Conservation (phyloP, 1,140 invertebrate genomes). For the Akabosia matsudoensis region DNA sequence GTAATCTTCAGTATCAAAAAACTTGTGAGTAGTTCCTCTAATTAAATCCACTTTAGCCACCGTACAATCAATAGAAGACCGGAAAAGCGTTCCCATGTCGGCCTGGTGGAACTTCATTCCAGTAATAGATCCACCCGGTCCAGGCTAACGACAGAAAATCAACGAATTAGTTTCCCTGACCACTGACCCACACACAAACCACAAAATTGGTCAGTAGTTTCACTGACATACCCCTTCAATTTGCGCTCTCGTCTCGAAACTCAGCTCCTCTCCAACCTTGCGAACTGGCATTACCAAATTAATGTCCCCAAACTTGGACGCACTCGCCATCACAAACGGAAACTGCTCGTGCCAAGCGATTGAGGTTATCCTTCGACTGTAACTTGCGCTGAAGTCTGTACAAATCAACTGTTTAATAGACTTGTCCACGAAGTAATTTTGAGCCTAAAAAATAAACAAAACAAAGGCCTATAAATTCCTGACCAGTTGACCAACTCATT, state of each 20-base stretch:
- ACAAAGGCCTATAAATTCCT: not conserved
- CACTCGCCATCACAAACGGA: constrained; percentile 29
- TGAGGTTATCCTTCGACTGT: constrained; percentile 25
- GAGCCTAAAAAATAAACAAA: not conserved
- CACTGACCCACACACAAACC: too few species aligned
- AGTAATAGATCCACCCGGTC: constrained; percentile 28
- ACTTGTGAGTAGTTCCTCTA: not conserved
- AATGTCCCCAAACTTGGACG: constrained; percentile 35
- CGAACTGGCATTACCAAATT: not conserved
- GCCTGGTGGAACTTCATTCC: constrained; percentile 35
- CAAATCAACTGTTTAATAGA: not conserved
- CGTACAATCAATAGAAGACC: constrained; percentile 29
- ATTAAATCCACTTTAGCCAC: constrained; percentile 20
- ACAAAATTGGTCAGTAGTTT: not conserved
- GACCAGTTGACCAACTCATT: too few species aligned
- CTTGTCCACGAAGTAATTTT: not conserved
- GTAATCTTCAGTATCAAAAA: constrained; percentile 20
- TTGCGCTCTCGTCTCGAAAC: not conserved
- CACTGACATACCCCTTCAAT: constrained; percentile 10
- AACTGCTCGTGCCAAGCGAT: constrained; percentile 33
- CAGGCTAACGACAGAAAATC: constrained; percentile 11
- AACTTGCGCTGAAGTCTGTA: not conserved
- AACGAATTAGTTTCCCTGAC: too few species aligned
- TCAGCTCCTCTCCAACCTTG: not conserved
- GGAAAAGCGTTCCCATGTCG: constrained; percentile 11